These are phyloP conservation scores for Isaurus tuberculatus DNA, from an alignment of 92 coral and sea anemone species.

Conservation along the genomic window DNA sequence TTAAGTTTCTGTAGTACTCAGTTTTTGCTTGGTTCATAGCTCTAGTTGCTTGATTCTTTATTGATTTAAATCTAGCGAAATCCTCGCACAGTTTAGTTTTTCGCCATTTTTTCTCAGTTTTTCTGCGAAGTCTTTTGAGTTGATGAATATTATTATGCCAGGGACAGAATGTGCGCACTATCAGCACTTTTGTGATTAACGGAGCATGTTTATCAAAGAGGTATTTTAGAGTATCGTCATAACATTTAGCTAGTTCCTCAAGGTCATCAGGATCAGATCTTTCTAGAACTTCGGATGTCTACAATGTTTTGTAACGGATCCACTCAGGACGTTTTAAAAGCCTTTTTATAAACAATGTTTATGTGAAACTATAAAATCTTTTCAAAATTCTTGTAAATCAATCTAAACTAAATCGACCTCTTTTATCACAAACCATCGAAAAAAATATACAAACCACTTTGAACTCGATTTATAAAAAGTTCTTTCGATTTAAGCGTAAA, in stretches of 20 bases:
- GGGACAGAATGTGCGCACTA: background rate
- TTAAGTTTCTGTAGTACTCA: too few species aligned
- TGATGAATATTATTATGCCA: background rate
- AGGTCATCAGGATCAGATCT: background rate
- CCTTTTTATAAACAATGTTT: too few species aligned
- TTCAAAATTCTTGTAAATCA: too few species aligned
- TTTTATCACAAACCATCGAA: too few species aligned
- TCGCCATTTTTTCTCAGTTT: slow-evolving; percentile 13
- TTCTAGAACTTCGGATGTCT: too few species aligned
- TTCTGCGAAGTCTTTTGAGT: background rate
- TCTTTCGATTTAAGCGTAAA: too few species aligned
- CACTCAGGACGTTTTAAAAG: too few species aligned
- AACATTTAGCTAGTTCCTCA: background rate
- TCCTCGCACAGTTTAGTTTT: background rate
- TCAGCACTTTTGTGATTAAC: background rate
- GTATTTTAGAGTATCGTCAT: background rate
- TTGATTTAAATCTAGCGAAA: background rate
- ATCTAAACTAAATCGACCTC: too few species aligned
- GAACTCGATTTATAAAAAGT: too few species aligned
- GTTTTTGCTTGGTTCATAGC: slow-evolving; percentile 23
- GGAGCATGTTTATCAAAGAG: slow-evolving; percentile 8
- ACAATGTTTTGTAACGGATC: too few species aligned
- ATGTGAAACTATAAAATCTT: too few species aligned
- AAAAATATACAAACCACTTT: too few species aligned
- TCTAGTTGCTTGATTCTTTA: background rate